phyloP scores from a whole-genome alignment of 2,113 vertebrate species.

The Cheirogaleus medius region DNA sequence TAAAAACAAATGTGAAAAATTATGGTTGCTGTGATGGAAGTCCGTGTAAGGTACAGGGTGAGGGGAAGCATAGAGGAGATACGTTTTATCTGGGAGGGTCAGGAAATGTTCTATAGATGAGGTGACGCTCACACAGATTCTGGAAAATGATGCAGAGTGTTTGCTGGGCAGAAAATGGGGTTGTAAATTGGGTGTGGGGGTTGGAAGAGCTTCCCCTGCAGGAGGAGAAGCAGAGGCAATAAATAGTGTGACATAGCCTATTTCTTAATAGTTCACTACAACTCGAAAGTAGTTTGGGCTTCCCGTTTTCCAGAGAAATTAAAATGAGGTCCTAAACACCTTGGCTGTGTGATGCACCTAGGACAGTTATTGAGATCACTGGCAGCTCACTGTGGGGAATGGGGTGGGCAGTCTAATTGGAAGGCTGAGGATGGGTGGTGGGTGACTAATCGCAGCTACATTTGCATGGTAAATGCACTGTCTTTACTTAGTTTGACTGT shows the following conservation, averaged over 20 bases:
- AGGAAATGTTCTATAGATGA: neutral
- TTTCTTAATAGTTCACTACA: neutral
- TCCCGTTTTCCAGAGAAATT: slow-evolving; percentile 10
- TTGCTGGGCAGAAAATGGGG: neutral
- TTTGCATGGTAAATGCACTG: neutral
- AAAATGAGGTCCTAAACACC: neutral
- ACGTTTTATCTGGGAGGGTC: neutral
- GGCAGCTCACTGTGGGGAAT: neutral
- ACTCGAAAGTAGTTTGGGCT: neutral
- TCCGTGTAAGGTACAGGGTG: neutral
- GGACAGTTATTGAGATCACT: neutral
- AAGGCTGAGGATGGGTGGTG: neutral
- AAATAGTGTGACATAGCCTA: neutral
- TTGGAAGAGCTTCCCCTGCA: neutral
- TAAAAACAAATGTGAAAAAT: neutral
- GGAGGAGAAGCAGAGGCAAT: neutral
- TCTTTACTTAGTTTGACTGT: slow-evolving; percentile 13
- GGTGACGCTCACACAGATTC: neutral
- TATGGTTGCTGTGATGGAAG: neutral
- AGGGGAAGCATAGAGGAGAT: neutral
- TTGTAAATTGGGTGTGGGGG: neutral
- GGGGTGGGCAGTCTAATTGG: neutral
- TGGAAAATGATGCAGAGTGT: neutral
- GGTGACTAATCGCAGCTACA: slow-evolving; percentile 4
- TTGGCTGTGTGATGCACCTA: neutral